Evolutionary conservation across 2,797 vertebrate genomes (phyloP).

Genomic region (Parauchenoglanis punctatus): DNA sequence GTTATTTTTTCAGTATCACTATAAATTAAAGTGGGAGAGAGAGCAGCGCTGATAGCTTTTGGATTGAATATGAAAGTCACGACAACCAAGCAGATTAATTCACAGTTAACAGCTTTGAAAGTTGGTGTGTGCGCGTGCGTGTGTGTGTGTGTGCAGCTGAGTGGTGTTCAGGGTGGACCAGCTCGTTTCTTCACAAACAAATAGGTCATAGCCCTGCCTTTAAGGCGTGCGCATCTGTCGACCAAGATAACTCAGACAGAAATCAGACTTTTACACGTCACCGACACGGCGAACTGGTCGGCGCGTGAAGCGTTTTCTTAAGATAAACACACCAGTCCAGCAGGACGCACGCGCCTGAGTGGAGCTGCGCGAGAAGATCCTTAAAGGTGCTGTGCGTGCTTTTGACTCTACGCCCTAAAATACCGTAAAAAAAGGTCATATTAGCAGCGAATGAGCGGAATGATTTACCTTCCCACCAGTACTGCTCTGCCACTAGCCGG

Average conservation of each 20-base stretch:
- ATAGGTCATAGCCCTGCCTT: background rate
- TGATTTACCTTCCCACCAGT: constrained; percentile 83
- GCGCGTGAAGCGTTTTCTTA: background rate
- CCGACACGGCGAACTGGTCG: background rate
- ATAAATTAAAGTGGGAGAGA: background rate
- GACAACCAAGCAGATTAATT: background rate
- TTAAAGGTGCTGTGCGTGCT: background rate
- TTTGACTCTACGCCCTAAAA: background rate
- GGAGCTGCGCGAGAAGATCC: background rate
- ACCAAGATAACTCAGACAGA: constrained; percentile 1
- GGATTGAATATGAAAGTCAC: background rate
- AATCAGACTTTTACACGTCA: constrained; percentile 6
- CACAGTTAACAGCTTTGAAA: background rate
- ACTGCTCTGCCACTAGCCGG: constrained; percentile 82
- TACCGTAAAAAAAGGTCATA: background rate
- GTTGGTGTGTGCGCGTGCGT: too few relatives aligned
- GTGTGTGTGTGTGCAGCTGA: background rate
- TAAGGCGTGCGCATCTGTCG: constrained; percentile 11
- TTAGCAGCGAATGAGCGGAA: background rate
- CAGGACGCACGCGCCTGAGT: background rate
- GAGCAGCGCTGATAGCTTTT: background rate
- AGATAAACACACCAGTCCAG: background rate
- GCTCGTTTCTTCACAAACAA: background rate
- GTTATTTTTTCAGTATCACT: background rate
- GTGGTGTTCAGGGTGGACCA: background rate